Evolutionary conservation across 2,113 vertebrate genomes (phyloP).

Genomic region (Psettodes erumei): DNA sequence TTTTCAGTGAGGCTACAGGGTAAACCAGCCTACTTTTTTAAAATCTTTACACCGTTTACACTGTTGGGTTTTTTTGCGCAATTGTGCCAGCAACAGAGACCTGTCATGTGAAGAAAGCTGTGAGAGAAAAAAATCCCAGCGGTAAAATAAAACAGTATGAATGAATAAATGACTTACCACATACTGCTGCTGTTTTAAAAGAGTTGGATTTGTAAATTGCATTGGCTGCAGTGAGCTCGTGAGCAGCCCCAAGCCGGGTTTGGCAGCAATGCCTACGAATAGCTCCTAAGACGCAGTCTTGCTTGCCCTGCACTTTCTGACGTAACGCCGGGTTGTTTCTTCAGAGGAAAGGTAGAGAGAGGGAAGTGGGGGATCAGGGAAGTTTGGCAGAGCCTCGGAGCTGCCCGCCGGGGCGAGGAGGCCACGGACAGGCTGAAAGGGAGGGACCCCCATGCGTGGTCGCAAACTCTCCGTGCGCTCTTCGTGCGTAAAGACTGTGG

Average conservation of each 20-base stretch:
- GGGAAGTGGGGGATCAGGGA: constrained; percentile 52
- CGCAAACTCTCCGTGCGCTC: constrained; percentile 56
- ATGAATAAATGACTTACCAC: constrained; percentile 76
- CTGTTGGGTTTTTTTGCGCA: constrained; percentile 69
- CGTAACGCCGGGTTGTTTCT: constrained; percentile 81
- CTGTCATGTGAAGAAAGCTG: constrained; percentile 77
- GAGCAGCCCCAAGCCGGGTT: constrained; percentile 77
- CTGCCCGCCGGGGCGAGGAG: constrained; percentile 58
- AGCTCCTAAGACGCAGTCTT: constrained; percentile 79
- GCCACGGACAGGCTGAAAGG: constrained; percentile 50
- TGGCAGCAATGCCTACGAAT: constrained; percentile 81
- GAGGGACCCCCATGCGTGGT: constrained; percentile 60
- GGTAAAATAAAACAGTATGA: constrained; percentile 53
- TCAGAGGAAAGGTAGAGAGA: constrained; percentile 77
- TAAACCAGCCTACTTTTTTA: constrained; percentile 55
- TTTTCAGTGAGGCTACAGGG: constrained; percentile 50
- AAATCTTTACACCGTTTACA: constrained; percentile 51
- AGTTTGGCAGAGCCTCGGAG: constrained; percentile 57
- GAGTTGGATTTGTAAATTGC: constrained; percentile 69
- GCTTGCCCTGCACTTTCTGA: constrained; percentile 85
- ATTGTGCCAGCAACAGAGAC: constrained; percentile 73
- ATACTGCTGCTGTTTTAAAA: constrained; percentile 73
- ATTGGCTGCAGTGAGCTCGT: constrained; percentile 76
- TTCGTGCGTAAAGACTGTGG: constrained; percentile 67
- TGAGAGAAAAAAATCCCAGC: constrained; percentile 57